A percentile compares a stretch with the other conserved stretches of the same genome.
Conservation (phyloP, 2,888 invertebrate species). For the Candidula unifasciata region DNA sequence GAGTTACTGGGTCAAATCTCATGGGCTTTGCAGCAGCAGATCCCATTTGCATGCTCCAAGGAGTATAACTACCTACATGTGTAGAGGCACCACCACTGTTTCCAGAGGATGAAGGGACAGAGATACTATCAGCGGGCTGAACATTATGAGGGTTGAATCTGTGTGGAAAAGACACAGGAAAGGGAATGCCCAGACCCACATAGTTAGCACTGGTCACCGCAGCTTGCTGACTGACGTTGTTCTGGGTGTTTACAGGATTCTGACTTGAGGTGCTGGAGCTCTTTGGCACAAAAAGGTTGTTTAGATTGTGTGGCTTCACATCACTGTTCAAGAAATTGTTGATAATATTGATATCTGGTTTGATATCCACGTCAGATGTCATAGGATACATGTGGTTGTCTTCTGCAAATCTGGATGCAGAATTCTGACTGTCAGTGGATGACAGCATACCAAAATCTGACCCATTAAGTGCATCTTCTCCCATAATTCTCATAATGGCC, state of each 20-base stretch:
- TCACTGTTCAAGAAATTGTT: not conserved
- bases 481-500: conserved; percentile 35
- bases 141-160: not conserved
- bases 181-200: not conserved
- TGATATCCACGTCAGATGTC: conserved; percentile 30
- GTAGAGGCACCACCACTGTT: not conserved
- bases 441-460: not conserved
- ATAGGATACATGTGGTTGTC: not conserved
- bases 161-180: not conserved
- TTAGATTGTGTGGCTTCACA: not conserved
- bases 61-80: not conserved
- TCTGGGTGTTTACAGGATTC: not conserved
- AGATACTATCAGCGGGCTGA: no score
- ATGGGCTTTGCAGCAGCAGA: not conserved
- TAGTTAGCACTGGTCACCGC: not conserved
- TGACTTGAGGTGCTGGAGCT: not conserved
- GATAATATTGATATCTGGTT: conserved; percentile 32
- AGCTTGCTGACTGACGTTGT: not conserved
- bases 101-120: not conserved
- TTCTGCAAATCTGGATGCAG: not conserved
- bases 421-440: conserved; percentile 1
- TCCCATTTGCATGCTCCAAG: not conserved
- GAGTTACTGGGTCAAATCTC: conserved; percentile 32
- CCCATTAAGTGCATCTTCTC: not conserved
- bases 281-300: not conserved